phyloP scores from a whole-genome alignment of 2,113 vertebrate species.

The Grammomys surdaster region DNA sequence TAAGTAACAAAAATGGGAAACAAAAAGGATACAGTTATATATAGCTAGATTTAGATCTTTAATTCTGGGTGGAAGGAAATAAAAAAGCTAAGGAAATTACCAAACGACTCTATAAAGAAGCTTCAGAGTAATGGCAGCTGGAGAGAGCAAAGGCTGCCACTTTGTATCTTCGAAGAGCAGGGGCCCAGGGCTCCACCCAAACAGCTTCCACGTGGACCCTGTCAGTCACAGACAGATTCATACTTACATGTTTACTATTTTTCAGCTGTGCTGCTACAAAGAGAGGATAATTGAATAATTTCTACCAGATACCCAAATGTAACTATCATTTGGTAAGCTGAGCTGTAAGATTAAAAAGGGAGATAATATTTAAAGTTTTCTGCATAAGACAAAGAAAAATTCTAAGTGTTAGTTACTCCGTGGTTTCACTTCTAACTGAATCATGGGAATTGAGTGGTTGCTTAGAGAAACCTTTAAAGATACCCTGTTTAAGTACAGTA shows the following conservation, averaged over 20 bases:
- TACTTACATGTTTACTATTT: background rate
- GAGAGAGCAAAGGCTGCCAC: background rate
- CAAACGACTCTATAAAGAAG: background rate
- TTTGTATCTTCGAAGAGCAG: background rate
- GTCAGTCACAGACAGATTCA: background rate
- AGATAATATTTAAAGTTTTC: slow-evolving; percentile 18
- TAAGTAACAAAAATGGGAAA: slow-evolving; percentile 26
- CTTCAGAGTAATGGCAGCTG: background rate
- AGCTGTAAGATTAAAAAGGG: background rate
- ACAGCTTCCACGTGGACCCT: background rate
- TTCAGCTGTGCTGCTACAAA: slow-evolving; percentile 2
- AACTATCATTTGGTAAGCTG: background rate
- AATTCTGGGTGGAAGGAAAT: background rate
- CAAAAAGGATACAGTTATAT: background rate
- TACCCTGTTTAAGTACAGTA: background rate
- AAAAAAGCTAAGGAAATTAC: background rate
- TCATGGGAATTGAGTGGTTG: slow-evolving; percentile 25
- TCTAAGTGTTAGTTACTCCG: background rate
- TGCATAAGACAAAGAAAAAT: background rate
- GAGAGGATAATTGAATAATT: slow-evolving; percentile 28
- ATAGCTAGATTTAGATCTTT: background rate
- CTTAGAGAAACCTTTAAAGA: background rate
- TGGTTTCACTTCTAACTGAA: background rate
- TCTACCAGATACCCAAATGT: slow-evolving; percentile 14
- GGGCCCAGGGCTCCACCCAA: background rate